A percentile compares a stretch with the other conserved stretches of the same genome.
phyloP scores from a whole-genome alignment of 2,888 invertebrate genomes.

The Blera fallax region DNA sequence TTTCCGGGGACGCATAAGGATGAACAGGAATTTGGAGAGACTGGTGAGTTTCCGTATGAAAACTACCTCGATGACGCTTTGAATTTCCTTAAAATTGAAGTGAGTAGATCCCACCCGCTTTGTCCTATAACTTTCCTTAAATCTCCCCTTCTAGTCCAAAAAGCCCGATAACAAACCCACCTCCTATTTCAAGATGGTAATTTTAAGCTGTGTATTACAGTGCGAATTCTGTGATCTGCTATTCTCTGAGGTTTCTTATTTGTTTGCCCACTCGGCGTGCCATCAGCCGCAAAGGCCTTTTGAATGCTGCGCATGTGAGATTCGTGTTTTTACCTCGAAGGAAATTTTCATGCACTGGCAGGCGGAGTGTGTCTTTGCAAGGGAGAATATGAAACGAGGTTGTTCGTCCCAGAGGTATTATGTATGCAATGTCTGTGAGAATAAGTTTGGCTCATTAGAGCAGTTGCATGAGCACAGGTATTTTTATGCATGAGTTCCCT shows the following conservation, averaged over 20 bases:
- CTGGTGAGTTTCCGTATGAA: conserved; percentile 75
- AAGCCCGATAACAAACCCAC: conserved; percentile 70
- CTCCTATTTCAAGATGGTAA: conserved; percentile 75
- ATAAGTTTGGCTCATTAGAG: conserved; percentile 78
- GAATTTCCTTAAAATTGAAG: conserved; percentile 72
- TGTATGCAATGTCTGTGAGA: conserved; percentile 81
- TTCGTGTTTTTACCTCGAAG: conserved; percentile 82
- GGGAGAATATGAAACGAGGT: conserved; percentile 77
- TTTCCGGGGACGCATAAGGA: conserved; percentile 71
- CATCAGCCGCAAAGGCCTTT: conserved; percentile 78
- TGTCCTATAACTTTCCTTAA: neutral
- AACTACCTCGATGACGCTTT: conserved; percentile 74
- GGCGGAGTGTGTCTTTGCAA: conserved; percentile 80
- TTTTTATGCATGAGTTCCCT: conserved; percentile 2
- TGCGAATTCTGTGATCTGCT: conserved; percentile 85
- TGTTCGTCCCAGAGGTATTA: conserved; percentile 77
- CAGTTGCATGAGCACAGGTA: conserved; percentile 81
- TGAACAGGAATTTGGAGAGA: conserved; percentile 73
- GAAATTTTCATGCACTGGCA: conserved; percentile 84
- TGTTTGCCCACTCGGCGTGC: conserved; percentile 79
- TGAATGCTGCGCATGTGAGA: conserved; percentile 81
- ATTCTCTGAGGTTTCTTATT: conserved; percentile 83
- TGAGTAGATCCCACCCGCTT: conserved; percentile 13
- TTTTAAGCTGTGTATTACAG: conserved; percentile 82
- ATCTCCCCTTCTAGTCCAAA: conserved; percentile 29